A percentile compares a stretch with the other conserved stretches of the same genome.
These are phyloP conservation scores for Galleria mellonella DNA, from an alignment of 1,140 invertebrate species.

Conservation along the genomic window DNA sequence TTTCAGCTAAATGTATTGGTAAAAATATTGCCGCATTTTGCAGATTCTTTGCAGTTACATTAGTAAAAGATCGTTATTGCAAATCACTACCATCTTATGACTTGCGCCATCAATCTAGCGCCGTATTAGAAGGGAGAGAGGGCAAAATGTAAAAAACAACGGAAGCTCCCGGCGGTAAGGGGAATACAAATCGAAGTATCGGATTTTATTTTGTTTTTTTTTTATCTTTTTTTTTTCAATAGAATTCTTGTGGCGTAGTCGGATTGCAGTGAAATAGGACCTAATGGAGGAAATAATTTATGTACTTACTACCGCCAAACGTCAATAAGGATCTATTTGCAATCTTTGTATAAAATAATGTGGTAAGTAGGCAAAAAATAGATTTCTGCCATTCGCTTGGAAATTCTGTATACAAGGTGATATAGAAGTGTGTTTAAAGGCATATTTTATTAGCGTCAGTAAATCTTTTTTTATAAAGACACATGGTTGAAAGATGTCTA, in stretches of 20 bases:
- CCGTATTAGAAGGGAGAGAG: conserved; percentile 23
- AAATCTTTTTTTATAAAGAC: no score
- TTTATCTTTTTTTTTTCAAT: conserved; percentile 19
- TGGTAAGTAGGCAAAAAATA: no score
- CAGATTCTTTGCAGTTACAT: no score
- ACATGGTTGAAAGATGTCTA: no score
- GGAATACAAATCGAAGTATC: conserved; percentile 47
- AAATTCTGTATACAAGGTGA: no score
- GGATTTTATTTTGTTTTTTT: conserved; percentile 30
- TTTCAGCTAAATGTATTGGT: no score
- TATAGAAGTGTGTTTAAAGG: no score
- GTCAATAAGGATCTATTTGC: no score
- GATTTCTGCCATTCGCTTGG: no score
- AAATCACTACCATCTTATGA: neutral
- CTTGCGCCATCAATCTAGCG: neutral
- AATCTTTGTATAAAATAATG: no score
- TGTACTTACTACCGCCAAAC: neutral
- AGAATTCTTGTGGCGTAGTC: conserved; percentile 13
- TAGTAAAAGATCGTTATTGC: neutral
- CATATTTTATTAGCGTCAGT: no score
- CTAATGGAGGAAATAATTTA: conserved; percentile 1
- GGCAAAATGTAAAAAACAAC: conserved; percentile 24
- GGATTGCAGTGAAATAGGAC: neutral
- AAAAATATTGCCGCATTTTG: no score
- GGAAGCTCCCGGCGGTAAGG: conserved; percentile 23